phyloP scores from a whole-genome alignment of 2,113 vertebrate genomes.

The Megatriorchis doriae region DNA sequence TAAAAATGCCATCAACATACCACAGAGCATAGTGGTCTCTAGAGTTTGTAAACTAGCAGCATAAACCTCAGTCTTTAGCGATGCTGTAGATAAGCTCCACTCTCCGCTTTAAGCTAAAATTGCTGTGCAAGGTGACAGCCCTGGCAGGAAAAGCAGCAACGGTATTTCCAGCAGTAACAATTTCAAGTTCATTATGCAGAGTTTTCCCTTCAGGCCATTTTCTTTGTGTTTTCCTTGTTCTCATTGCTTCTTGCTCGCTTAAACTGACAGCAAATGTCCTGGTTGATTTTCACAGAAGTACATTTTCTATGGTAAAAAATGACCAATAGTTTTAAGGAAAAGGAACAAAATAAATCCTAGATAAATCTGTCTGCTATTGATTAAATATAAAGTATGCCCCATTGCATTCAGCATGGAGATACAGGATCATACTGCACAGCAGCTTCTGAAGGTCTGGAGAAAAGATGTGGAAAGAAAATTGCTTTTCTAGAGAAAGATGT shows the following conservation, averaged over 20 bases:
- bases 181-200: constrained; percentile 65
- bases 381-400: constrained; percentile 21
- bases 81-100: background rate
- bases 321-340: constrained; percentile 22
- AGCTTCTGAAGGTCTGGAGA: constrained; percentile 12
- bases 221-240: constrained; percentile 48
- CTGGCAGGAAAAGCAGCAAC: constrained; percentile 33
- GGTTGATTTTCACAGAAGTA: constrained; percentile 47
- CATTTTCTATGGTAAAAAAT: constrained; percentile 32
- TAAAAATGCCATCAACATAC: background rate
- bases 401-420: background rate
- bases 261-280: constrained; percentile 46
- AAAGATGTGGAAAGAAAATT: background rate
- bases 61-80: background rate
- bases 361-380: constrained; percentile 2
- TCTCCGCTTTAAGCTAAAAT: constrained; percentile 7
- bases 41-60: background rate
- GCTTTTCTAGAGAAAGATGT: background rate
- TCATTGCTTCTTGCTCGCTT: constrained; percentile 48
- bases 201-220: constrained; percentile 51
- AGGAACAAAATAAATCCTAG: background rate
- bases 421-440: background rate
- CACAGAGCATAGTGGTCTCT: background rate
- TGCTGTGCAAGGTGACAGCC: constrained; percentile 30
- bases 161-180: constrained; percentile 28